These are phyloP conservation scores for Prinia subflava DNA, from an alignment of 2,113 vertebrate species.

Conservation along the genomic window DNA sequence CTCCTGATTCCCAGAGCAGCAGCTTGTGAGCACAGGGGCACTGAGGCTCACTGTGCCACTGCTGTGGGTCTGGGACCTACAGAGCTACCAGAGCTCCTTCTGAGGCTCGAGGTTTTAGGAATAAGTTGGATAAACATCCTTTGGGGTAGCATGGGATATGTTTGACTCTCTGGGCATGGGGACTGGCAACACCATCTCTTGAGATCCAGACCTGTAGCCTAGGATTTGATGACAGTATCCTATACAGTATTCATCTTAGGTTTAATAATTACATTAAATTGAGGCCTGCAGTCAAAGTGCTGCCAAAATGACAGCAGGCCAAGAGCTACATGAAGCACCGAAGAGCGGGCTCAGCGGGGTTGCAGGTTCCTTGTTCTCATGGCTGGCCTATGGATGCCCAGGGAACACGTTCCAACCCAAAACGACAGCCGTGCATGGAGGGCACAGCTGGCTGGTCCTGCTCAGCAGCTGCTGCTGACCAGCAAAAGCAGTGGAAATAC, in stretches of 20 bases:
- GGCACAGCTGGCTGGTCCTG: neutral
- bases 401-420: neutral
- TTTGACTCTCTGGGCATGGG: neutral
- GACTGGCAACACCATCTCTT: neutral
- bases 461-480: constrained; percentile 34
- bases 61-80: neutral
- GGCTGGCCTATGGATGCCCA: rapidly evolving
- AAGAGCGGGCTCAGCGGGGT: neutral
- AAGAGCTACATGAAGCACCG: neutral
- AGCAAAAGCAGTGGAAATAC: neutral
- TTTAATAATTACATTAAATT: constrained; percentile 22
- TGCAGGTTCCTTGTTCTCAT: constrained; percentile 3
- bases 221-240: neutral
- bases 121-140: neutral
- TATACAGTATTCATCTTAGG: neutral
- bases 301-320: constrained; percentile 22
- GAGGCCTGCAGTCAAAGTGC: neutral
- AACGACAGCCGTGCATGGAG: rapidly evolving
- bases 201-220: neutral
- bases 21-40: neutral
- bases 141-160: neutral
- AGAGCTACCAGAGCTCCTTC: neutral
- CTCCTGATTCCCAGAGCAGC: neutral
- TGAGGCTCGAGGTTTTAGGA: neutral
- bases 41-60: neutral